A percentile compares a stretch with the other conserved stretches of the same genome.
Conservation (phyloP, 2,888 invertebrate species). For the Pseudeuparius sepicola region DNA sequence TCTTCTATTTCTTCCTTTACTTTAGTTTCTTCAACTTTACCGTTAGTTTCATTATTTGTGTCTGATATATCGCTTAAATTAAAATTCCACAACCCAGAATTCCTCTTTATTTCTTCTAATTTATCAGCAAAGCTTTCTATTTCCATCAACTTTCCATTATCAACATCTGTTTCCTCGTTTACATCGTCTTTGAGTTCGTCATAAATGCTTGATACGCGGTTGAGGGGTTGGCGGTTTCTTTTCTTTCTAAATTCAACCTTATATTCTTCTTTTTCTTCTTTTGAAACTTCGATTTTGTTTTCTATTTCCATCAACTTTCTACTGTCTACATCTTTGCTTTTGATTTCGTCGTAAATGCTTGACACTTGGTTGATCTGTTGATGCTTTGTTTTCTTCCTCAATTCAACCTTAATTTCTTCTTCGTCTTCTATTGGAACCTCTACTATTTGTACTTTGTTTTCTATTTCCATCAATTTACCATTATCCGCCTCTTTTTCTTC, state of each 20-base stretch:
- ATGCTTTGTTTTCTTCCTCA: too few species aligned
- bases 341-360: conserved; percentile 20
- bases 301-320: conserved; percentile 19
- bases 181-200: conserved; percentile 19
- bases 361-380: too few species aligned
- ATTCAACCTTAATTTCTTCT: too few species aligned
- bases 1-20: conserved; percentile 6
- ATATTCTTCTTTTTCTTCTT: too few species aligned
- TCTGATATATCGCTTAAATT: conserved; percentile 9
- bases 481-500: not conserved
- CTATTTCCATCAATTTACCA: conserved; percentile 19
- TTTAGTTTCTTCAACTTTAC: conserved; percentile 2
- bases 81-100: conserved; percentile 24
- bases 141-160: conserved; percentile 23
- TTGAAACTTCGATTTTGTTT: not conserved
- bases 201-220: conserved; percentile 21
- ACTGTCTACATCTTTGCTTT: conserved; percentile 13
- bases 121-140: conserved; percentile 26
- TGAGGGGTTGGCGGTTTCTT: too few species aligned
- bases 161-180: conserved; percentile 8
- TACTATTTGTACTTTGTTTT: too few species aligned
- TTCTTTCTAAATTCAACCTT: too few species aligned
- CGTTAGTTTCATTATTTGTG: conserved; percentile 1
- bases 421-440: too few species aligned
- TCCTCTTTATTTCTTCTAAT: conserved; percentile 24